Evolutionary conservation across 2,888 invertebrate species (phyloP).

Genomic region (Dinocampus coccinellae): DNA sequence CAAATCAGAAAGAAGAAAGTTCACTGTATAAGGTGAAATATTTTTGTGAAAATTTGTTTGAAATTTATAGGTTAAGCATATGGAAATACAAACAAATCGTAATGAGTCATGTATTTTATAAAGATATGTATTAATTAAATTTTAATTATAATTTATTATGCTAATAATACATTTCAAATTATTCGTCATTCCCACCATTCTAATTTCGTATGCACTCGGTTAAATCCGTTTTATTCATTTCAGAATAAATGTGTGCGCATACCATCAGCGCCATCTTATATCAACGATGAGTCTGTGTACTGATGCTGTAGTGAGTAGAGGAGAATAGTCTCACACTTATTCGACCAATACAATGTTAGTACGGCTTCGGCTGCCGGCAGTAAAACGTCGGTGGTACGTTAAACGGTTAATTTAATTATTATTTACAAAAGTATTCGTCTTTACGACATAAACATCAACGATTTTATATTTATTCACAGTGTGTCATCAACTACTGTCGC

Average conservation of each 20-base stretch:
- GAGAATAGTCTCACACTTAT: neutral
- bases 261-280: constrained; percentile 15
- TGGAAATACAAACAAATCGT: too few species aligned
- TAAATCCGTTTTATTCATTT: neutral
- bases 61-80: too few species aligned
- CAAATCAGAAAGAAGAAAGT: too few species aligned
- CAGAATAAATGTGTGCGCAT: constrained; percentile 1
- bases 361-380: constrained; percentile 63
- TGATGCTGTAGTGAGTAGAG: neutral
- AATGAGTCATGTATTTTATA: too few species aligned
- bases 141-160: too few species aligned
- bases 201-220: constrained; percentile 31
- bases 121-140: too few species aligned
- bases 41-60: too few species aligned
- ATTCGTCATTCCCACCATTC: neutral
- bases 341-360: constrained; percentile 43
- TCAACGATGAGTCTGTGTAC: neutral
- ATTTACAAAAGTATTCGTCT: too few species aligned
- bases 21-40: too few species aligned
- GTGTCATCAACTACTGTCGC: too few species aligned
- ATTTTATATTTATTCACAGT: too few species aligned
- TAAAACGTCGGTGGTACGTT: constrained; percentile 46
- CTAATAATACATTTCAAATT: neutral
- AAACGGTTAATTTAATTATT: constrained; percentile 3
- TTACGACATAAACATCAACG: too few species aligned